These are phyloP conservation scores for Hylaeus volcanicus DNA, from an alignment of 1,140 invertebrate genomes.

Conservation along the genomic window DNA sequence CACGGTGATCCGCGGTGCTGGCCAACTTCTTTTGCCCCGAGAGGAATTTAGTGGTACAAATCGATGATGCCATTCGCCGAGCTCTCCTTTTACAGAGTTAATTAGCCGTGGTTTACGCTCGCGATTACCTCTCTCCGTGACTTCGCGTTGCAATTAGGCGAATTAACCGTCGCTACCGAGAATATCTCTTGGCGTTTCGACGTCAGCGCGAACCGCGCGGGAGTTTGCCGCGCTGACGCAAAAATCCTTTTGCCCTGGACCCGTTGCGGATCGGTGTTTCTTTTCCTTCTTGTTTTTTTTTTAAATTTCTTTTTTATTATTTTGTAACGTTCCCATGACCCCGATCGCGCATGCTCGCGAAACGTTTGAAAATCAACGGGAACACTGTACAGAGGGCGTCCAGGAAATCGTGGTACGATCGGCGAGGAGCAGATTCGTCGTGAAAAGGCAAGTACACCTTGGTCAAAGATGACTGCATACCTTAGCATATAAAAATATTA, in stretches of 20 bases:
- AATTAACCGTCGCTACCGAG: slow-evolving; percentile 23
- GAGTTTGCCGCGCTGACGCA: slow-evolving; percentile 10
- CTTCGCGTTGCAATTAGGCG: slow-evolving; percentile 31
- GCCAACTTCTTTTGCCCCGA: slow-evolving; percentile 17
- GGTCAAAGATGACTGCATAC: no score
- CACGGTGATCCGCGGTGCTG: not conserved
- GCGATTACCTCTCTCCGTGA: slow-evolving; percentile 17
- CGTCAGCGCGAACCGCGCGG: not conserved
- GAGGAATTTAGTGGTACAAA: slow-evolving; percentile 41
- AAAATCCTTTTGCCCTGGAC: not conserved
- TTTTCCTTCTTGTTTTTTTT: not conserved
- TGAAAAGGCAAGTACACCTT: no score
- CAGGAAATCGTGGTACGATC: no score
- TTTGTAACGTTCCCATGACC: not conserved
- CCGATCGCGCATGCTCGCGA: not conserved
- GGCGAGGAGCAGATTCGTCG: not conserved
- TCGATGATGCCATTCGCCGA: slow-evolving; percentile 27
- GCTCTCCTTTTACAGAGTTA: slow-evolving; percentile 28
- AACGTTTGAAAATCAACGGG: not conserved
- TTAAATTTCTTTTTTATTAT: not conserved
- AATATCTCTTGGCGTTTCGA: slow-evolving; percentile 28
- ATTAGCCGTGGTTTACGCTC: slow-evolving; percentile 45
- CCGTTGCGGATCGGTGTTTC: not conserved
- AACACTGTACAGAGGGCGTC: no score
- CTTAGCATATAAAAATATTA: no score